Evolutionary conservation across 2,113 vertebrate genomes (phyloP).

Genomic region (Laticauda laticaudata): DNA sequence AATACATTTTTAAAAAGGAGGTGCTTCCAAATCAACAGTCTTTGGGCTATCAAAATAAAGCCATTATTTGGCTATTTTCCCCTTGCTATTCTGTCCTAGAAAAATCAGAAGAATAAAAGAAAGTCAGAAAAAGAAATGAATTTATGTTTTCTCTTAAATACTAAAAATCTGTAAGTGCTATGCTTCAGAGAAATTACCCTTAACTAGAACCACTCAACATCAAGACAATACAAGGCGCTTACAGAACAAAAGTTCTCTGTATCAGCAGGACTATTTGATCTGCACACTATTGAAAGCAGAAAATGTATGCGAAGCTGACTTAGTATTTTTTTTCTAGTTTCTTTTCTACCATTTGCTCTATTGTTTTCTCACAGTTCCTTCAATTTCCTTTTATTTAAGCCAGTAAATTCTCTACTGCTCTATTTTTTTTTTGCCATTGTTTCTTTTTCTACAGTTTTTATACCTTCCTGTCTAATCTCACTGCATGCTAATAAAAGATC

Average conservation of each 20-base stretch:
- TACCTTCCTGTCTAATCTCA: neutral
- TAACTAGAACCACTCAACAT: neutral
- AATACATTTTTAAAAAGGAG: neutral
- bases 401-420: neutral
- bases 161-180: neutral
- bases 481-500: neutral
- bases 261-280: neutral
- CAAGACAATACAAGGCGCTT: neutral
- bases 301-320: neutral
- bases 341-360: neutral
- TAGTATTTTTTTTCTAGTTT: constrained; percentile 3
- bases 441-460: neutral
- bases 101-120: neutral
- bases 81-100: neutral
- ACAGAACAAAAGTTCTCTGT: neutral
- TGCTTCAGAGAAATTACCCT: neutral
- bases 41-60: neutral
- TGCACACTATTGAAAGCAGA: neutral
- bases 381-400: constrained; percentile 36
- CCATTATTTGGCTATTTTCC: neutral
- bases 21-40: neutral
- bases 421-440: neutral
- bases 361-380: neutral
- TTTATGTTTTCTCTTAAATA: neutral
- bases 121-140: neutral